Evolutionary conservation across 2,888 invertebrate species (phyloP).

Genomic region (Dilophus febrilis): DNA sequence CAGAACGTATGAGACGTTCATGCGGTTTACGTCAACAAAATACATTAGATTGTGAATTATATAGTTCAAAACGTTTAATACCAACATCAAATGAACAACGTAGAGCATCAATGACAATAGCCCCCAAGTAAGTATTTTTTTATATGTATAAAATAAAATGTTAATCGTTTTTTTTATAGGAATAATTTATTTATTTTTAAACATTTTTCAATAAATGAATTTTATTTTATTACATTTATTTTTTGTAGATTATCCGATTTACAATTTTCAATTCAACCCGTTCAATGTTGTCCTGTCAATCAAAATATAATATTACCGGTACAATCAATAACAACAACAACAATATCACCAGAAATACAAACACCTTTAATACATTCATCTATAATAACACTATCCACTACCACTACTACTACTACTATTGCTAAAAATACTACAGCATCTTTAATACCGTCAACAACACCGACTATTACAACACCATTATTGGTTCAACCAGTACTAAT

Average conservation of each 20-base stretch:
- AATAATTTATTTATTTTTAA: too few species aligned
- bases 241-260: slow-evolving; percentile 16
- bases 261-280: slow-evolving; percentile 14
- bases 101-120: slow-evolving; percentile 26
- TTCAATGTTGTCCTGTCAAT: slow-evolving; percentile 3
- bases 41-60: slow-evolving; percentile 45
- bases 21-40: slow-evolving; percentile 49
- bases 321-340: background rate
- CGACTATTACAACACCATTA: background rate
- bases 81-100: slow-evolving; percentile 25
- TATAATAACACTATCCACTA: background rate
- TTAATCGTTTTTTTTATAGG: too few species aligned
- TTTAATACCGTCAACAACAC: background rate
- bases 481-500: too few species aligned
- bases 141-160: too few species aligned
- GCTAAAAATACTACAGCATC: background rate
- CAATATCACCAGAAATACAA: background rate
- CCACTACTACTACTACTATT: background rate
- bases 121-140: slow-evolving; percentile 19
- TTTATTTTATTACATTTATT: background rate
- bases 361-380: background rate
- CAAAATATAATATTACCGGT: background rate
- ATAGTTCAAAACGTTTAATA: slow-evolving; percentile 30
- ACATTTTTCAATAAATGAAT: too few species aligned
- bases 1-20: slow-evolving; percentile 43